Evolutionary conservation across 2,888 invertebrate genomes (phyloP).

Genomic region (Drosophila paranaensis): DNA sequence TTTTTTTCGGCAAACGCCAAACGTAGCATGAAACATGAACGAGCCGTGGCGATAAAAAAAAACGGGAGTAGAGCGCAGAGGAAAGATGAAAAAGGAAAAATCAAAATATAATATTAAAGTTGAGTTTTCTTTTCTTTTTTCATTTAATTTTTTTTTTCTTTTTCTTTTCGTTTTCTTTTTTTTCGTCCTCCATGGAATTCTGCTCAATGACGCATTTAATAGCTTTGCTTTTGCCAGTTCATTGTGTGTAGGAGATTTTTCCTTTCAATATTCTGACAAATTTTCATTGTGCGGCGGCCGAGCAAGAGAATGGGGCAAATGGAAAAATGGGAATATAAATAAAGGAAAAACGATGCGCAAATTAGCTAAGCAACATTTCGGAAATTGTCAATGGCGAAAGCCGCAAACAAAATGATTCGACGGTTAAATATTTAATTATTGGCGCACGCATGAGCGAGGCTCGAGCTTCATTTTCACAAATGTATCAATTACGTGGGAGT

Average conservation of each 20-base stretch:
- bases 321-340: conserved; percentile 1
- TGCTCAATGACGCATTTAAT: conserved; percentile 76
- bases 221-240: conserved; percentile 59
- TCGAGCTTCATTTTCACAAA: conserved; percentile 24
- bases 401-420: background rate
- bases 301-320: background rate
- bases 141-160: conserved; percentile 3
- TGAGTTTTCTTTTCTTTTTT: conserved; percentile 19
- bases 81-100: conserved; percentile 17
- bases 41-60: conserved; percentile 7
- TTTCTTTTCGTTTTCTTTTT: background rate
- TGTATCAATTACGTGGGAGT: conserved; percentile 56
- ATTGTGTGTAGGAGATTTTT: conserved; percentile 38
- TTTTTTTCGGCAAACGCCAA: conserved; percentile 33
- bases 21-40: conserved; percentile 66
- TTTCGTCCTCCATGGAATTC: conserved; percentile 25
- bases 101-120: conserved; percentile 51
- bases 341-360: conserved; percentile 16
- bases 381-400: conserved; percentile 7
- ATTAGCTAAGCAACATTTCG: conserved; percentile 36
- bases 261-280: conserved; percentile 55
- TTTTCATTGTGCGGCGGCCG: conserved; percentile 33
- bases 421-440: conserved; percentile 58
- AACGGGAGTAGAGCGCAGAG: conserved; percentile 7
- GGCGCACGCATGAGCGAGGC: conserved; percentile 27